Percentiles rank a stretch among this genome's conserved stretches.
phyloP scores from a whole-genome alignment of 2,888 invertebrate species.

The Chelonus formosanus region DNA sequence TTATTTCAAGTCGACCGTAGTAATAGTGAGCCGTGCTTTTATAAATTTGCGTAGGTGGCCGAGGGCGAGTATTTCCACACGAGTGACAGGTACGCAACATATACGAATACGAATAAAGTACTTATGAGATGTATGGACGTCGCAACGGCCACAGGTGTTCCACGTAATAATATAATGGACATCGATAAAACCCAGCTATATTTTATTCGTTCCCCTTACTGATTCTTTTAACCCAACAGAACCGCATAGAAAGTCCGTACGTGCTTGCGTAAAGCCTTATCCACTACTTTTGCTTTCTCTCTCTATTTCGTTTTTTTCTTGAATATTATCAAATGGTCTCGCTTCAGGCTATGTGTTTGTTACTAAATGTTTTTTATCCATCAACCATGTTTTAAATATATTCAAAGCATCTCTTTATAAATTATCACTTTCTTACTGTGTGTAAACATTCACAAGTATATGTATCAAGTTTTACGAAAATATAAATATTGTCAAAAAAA shows the following conservation, averaged over 20 bases:
- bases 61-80: constrained; percentile 46
- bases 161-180: constrained; percentile 41
- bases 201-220: constrained; percentile 46
- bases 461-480: too few species aligned
- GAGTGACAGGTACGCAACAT: constrained; percentile 37
- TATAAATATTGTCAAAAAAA: too few species aligned
- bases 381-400: too few species aligned
- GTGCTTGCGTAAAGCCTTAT: constrained; percentile 39
- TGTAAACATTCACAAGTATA: too few species aligned
- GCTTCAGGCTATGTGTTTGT: too few species aligned
- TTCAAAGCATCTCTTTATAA: too few species aligned
- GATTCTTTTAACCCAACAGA: constrained; percentile 40
- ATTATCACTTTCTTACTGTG: too few species aligned
- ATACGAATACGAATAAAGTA: background rate
- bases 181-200: constrained; percentile 47
- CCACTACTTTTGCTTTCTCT: constrained; percentile 20
- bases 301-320: background rate
- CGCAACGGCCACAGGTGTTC: constrained; percentile 46
- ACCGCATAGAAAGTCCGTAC: constrained; percentile 45
- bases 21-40: constrained; percentile 44
- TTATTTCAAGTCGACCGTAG: constrained; percentile 28
- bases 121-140: constrained; percentile 20
- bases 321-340: too few species aligned
- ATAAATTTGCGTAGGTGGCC: constrained; percentile 52
- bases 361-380: too few species aligned